phyloP scores from a whole-genome alignment of 2,797 vertebrate species.

The Danio albolineatus region DNA sequence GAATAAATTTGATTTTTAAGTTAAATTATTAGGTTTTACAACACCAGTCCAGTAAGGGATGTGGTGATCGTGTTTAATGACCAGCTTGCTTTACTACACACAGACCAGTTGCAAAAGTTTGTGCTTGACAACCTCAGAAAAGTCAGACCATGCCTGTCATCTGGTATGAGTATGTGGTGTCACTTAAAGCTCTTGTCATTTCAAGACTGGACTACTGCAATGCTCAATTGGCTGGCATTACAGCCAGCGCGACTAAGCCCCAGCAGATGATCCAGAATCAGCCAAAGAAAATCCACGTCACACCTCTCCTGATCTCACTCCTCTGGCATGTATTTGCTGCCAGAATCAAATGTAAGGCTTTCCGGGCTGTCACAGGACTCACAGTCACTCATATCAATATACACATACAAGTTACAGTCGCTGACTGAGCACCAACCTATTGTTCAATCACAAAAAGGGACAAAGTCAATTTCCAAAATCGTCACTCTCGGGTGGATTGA shows the following conservation, averaged over 20 bases:
- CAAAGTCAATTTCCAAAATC: constrained; percentile 2
- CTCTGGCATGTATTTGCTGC: constrained; percentile 5
- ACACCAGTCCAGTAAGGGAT: neutral
- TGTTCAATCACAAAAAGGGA: neutral
- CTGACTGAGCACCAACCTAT: neutral
- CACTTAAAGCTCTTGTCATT: neutral
- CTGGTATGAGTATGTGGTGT: neutral
- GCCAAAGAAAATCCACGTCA: constrained; percentile 2
- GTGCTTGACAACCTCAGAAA: neutral
- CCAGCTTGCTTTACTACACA: neutral
- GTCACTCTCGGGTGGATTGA: neutral
- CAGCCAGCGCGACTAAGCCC: constrained; percentile 8
- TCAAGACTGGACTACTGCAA: constrained; percentile 20
- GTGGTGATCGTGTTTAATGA: neutral
- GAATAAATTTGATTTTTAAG: no score
- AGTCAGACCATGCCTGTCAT: neutral
- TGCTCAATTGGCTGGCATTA: neutral
- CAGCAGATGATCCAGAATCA: constrained; percentile 29
- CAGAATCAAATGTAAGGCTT: constrained; percentile 7
- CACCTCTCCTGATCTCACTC: constrained; percentile 19
- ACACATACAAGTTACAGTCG: neutral
- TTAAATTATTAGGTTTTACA: neutral
- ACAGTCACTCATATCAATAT: neutral
- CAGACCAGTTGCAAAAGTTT: neutral
- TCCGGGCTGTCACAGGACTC: neutral